Evolutionary conservation across 1,140 invertebrate genomes (phyloP).

Genomic region (Meloidogyne hapla): DNA sequence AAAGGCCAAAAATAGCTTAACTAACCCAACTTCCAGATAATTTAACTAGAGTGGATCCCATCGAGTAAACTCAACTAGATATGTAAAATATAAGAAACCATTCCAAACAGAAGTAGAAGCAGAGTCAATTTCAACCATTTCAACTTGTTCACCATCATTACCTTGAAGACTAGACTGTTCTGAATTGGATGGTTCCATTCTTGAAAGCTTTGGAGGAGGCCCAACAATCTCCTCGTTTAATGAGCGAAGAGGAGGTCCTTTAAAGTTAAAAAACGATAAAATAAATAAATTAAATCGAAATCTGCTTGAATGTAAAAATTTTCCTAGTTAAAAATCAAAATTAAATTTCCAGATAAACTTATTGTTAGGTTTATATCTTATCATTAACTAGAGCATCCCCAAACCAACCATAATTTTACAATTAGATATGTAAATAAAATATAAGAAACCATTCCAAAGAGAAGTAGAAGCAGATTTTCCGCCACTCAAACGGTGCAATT

Average conservation of each 20-base stretch:
- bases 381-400: not conserved
- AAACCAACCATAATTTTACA: too few species aligned
- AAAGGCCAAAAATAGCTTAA: too few species aligned
- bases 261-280: conserved; percentile 17
- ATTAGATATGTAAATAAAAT: not conserved
- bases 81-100: conserved; percentile 25
- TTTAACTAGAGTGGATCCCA: not conserved
- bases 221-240: conserved; percentile 37
- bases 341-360: too few species aligned
- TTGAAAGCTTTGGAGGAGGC: conserved; percentile 37
- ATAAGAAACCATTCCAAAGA: conserved; percentile 36
- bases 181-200: conserved; percentile 13
- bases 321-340: conserved; percentile 41
- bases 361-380: too few species aligned
- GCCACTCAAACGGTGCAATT: not conserved
- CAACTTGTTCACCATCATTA: not conserved
- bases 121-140: not conserved
- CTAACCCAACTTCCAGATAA: too few species aligned
- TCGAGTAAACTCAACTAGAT: too few species aligned
- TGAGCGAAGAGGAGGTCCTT: conserved; percentile 48
- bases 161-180: not conserved
- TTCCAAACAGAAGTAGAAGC: conserved; percentile 26
- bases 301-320: too few species aligned
- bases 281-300: too few species aligned
- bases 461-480: not conserved